Base-by-base conservation (phyloP, 1,140 invertebrate genomes). In the Atta texana region DNA sequence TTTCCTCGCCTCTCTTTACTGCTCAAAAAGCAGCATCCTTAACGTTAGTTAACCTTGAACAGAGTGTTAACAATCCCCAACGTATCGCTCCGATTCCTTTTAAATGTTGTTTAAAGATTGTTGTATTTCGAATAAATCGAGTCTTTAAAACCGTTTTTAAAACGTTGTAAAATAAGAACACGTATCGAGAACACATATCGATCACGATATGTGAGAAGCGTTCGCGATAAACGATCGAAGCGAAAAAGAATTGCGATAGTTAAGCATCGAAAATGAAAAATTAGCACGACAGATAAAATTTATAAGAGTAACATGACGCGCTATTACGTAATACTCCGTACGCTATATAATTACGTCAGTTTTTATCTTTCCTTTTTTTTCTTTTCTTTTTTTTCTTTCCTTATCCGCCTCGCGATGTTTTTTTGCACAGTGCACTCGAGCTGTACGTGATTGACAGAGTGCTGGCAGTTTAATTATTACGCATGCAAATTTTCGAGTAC, bases 391-490 rank as follows among this genome's bases (percentile, higher is more conserved):
- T 1, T 44, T 8, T 18, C 10, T 68, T 7, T 51, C 64, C 4
- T 28, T 39, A 6, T 7, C 24, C 21, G 18, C 44, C 28, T 80
- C 28, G 55, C 31, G 31, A 44, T n/a, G 51, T 8, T 44, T 69
- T 24, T 69, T 69, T 57, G 31, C 77, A 14, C 51, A n/a, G 10
- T n/a, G 64, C 64, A 57, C 53, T 71, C n/a, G 66, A 18, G 3
- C 51, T 10, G 51, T 14, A 28, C n/a, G 55, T 61, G 34, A 39
- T 81, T 81, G 64, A 78, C 49, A 31, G 28, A 82, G 34, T 72
- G 53, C n/a, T 31, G 64, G 64, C 49, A 21, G 68, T 74, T 82
- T 72, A 74, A 82, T 74, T 82, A 82, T 21, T 61, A 44, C 68
- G 4, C 18, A 34, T 6, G 39, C 55, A 61, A 44, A 80, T 82